These are phyloP conservation scores for Bombycilla garrulus DNA, from an alignment of 2,113 vertebrate species.

Conservation along the genomic window DNA sequence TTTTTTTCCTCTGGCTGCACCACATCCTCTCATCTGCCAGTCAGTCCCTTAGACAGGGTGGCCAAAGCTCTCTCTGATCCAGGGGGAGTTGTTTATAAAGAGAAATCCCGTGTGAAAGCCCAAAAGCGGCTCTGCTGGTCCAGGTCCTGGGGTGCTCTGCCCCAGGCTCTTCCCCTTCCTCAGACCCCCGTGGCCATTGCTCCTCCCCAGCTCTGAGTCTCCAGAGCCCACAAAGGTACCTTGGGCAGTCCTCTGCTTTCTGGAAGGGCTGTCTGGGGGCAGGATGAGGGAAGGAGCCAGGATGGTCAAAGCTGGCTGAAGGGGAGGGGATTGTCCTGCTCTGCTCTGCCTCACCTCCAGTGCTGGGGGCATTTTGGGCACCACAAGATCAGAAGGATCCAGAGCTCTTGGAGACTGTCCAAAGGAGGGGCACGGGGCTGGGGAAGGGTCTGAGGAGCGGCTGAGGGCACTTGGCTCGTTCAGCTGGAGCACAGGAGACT, in stretches of 20 bases:
- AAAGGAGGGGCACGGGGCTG: neutral
- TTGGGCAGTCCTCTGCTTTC: neutral
- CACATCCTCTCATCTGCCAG: neutral
- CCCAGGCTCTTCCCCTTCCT: neutral
- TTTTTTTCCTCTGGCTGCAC: neutral
- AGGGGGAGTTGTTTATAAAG: neutral
- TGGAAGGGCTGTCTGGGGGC: neutral
- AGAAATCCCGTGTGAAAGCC: neutral
- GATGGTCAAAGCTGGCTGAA: neutral
- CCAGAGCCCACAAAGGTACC: neutral
- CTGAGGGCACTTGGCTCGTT: neutral
- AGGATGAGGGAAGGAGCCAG: neutral
- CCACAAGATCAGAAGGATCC: neutral
- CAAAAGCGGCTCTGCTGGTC: neutral
- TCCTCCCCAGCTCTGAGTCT: neutral
- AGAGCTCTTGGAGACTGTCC: neutral
- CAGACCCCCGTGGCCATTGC: neutral
- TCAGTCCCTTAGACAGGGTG: neutral
- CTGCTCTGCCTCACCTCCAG: neutral
- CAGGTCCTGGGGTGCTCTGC: neutral
- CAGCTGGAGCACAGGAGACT: neutral
- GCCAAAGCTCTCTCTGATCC: neutral
- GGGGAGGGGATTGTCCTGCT: neutral
- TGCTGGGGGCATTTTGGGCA: neutral
- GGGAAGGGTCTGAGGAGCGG: neutral